These are phyloP conservation scores for Tympanoctomys barrerae DNA, from an alignment of 2,797 vertebrate species.

Conservation along the genomic window DNA sequence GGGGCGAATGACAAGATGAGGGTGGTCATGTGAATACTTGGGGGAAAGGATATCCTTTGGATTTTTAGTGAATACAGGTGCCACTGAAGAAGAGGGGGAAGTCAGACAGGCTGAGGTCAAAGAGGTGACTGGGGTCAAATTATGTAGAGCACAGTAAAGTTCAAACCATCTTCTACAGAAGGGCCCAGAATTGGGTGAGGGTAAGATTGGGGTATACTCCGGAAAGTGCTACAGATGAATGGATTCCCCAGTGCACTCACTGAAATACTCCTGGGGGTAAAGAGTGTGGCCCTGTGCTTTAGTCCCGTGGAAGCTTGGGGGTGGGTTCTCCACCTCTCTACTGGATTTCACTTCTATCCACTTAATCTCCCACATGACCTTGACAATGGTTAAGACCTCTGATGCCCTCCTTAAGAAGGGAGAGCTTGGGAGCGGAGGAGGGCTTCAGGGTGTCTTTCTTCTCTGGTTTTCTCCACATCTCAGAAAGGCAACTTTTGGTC, in stretches of 20 bases:
- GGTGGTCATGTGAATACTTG: not conserved
- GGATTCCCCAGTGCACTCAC: not conserved
- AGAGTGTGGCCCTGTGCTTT: no score
- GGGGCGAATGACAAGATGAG: not conserved
- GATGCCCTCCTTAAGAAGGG: not conserved
- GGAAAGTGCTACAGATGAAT: no score
- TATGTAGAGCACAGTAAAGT: not conserved
- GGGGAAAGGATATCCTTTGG: not conserved
- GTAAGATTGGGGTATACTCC: not conserved
- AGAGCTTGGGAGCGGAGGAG: not conserved
- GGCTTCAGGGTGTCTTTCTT: not conserved
- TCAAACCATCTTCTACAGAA: not conserved
- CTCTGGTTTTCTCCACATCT: not conserved
- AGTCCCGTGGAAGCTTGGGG: not conserved
- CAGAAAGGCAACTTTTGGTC: not conserved
- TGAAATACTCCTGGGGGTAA: rapidly evolving
- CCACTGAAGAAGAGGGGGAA: not conserved
- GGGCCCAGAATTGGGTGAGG: not conserved
- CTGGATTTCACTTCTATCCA: not conserved
- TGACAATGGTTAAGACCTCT: no score
- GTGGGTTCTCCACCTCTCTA: no score
- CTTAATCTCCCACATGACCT: no score
- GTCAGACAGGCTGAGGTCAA: not conserved
- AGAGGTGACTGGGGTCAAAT: not conserved
- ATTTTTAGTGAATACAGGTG: not conserved